These are phyloP conservation scores for Urocitellus parryii DNA, from an alignment of 2,113 vertebrate species.

Conservation along the genomic window DNA sequence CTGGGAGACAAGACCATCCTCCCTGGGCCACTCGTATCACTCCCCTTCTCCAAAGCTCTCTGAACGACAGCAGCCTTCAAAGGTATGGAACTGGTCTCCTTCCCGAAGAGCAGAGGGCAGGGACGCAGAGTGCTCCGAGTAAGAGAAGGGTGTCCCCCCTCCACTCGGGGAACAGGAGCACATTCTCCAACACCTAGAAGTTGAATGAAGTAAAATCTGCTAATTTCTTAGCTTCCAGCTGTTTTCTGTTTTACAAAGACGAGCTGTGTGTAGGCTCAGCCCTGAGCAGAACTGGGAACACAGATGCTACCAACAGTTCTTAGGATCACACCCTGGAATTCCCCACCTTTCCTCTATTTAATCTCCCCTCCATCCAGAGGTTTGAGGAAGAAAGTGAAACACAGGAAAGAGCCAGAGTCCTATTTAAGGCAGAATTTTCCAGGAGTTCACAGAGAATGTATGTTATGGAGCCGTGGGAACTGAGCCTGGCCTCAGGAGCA, in stretches of 20 bases:
- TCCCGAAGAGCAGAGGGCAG: not conserved
- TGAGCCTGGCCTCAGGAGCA: not conserved
- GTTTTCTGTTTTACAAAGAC: not conserved
- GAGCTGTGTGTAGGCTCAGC: rapidly evolving
- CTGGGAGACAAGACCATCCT: rapidly evolving
- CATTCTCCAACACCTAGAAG: rapidly evolving
- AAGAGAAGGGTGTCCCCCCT: too few relatives aligned
- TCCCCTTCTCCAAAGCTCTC: not conserved
- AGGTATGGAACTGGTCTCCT: rapidly evolving
- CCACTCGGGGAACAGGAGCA: not conserved
- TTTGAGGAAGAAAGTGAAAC: not conserved
- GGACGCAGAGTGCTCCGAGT: rapidly evolving
- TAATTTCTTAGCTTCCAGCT: not conserved
- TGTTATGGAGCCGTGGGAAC: rapidly evolving
- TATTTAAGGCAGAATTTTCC: not conserved
- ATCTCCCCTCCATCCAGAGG: too few relatives aligned
- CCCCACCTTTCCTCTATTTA: rapidly evolving
- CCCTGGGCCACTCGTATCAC: rapidly evolving
- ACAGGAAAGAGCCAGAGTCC: not conserved
- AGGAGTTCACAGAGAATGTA: rapidly evolving
- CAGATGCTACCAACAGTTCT: rapidly evolving
- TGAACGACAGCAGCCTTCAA: rapidly evolving
- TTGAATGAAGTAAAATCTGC: not conserved
- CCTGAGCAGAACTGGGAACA: rapidly evolving
- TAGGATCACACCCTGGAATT: too few relatives aligned